Base-by-base conservation (phyloP, 2,888 invertebrate genomes). In the Disparrhopalites patrizii region DNA sequence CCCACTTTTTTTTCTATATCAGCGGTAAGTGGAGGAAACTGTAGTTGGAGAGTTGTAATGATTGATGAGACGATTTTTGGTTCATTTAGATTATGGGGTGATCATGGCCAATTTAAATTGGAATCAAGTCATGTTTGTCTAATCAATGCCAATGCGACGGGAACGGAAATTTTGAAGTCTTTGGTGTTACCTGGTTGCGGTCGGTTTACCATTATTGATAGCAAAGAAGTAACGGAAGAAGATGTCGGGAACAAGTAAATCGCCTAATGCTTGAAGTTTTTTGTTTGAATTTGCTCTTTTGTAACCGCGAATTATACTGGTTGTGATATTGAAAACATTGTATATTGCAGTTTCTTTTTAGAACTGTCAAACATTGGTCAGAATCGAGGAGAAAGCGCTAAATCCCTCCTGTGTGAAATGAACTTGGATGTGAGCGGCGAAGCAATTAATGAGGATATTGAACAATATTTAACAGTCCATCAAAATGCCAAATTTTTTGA, bases 131-230 rank as follows among this genome's bases (percentile, higher is more conserved):
- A 91, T 79, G 87, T 98, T 74, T 98, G 97, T 79, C 80, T 99
- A 27, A 88, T 99, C 71, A 95, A 96, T 81, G 96, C 94, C 1
- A 92, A 90, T 47, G 92, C 91, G 5, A 83, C 93, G 54, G 97
- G 97, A 15, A 95, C 97, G 27, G 99, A 99, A 83, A 87, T 92
- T 65, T 81, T 99, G 30, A 99, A 99, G 80, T 93, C 93, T 28
- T 84, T 99, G 31, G 90, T 99, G 13, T 82, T 99, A 38, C 97
- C 99, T 57, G 98, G 98, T 18, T 87, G 94, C 73, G 93, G 93
- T 54, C 87, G 90, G 25, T 89, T 94, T 75, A 96, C 96, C 0
- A 91, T 98, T 71, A 88, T 96, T 15, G 97, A 98, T 82, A 91
- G 91, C 25, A 86, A 87, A 77, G 87, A 86, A 76, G 87, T 95